phyloP scores from a whole-genome alignment of 2,113 vertebrate genomes.

The Catharus bicknelli region DNA sequence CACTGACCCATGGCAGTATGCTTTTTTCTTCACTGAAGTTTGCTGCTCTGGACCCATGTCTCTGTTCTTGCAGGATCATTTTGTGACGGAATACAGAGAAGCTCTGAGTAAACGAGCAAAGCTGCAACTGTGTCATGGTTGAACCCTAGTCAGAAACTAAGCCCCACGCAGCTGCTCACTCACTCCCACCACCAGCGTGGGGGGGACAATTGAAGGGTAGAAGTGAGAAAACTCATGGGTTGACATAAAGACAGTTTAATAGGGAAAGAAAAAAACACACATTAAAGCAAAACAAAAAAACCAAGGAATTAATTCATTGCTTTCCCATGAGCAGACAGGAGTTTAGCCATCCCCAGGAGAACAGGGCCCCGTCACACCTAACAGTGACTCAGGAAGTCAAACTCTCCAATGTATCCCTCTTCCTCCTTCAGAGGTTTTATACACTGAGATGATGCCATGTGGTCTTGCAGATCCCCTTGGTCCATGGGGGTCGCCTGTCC shows the following conservation, averaged over 20 bases:
- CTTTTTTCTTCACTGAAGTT: background rate
- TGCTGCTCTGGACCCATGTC: background rate
- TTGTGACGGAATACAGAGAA: background rate
- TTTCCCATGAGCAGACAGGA: background rate
- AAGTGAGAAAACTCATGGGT: background rate
- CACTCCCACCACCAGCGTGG: background rate
- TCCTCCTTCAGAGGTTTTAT: background rate
- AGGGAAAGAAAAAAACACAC: background rate
- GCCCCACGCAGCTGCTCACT: fast-evolving
- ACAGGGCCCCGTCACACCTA: fast-evolving
- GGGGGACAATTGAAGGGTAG: background rate
- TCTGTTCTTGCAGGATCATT: background rate
- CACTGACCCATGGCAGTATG: background rate
- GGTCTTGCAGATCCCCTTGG: background rate
- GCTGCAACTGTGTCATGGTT: background rate
- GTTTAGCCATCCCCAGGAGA: background rate
- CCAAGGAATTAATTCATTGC: background rate
- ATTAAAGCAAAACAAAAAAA: background rate
- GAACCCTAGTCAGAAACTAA: background rate
- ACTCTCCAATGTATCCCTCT: background rate
- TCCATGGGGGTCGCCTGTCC: background rate
- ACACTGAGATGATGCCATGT: background rate
- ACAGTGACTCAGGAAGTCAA: fast-evolving
- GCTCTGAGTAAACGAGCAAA: background rate
- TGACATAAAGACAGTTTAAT: background rate